A percentile compares a stretch with the other conserved stretches of the same genome.
phyloP scores from a whole-genome alignment of 2,797 vertebrate genomes.

The Otolemur crassicaudatus region DNA sequence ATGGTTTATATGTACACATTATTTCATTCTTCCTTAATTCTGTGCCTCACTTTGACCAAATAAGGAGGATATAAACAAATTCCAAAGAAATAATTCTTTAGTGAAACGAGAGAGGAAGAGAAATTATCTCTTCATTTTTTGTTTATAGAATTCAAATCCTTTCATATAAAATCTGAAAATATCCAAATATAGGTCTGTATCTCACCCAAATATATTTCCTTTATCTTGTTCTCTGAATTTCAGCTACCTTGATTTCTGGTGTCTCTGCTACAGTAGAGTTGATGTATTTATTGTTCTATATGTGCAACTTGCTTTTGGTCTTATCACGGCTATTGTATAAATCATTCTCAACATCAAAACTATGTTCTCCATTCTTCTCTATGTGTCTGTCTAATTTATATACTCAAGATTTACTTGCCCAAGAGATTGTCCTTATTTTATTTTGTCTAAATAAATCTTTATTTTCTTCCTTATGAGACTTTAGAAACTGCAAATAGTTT shows the following conservation, averaged over 20 bases:
- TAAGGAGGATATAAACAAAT: slow-evolving; percentile 29
- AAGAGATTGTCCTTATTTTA: background rate
- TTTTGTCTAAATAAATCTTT: background rate
- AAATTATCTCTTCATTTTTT: slow-evolving; percentile 30
- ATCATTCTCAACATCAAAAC: slow-evolving; percentile 14
- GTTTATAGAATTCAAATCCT: background rate
- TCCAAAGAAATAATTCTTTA: slow-evolving; percentile 41
- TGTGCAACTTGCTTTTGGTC: background rate
- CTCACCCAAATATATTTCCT: background rate
- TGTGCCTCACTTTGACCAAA: slow-evolving; percentile 43
- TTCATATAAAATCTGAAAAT: background rate
- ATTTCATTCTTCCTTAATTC: background rate
- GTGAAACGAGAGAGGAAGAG: background rate
- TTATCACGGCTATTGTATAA: background rate
- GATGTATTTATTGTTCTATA: background rate
- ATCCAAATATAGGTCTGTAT: background rate
- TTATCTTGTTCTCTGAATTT: slow-evolving; percentile 9
- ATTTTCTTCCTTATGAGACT: background rate
- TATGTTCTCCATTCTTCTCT: background rate
- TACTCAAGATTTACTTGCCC: background rate
- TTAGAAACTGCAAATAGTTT: background rate
- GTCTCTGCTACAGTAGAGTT: background rate
- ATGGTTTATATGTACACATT: background rate
- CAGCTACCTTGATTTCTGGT: background rate
- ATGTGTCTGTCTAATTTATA: background rate